A percentile compares a stretch with the other conserved stretches of the same genome.
These are phyloP conservation scores for Drosophila niveifrons DNA, from an alignment of 2,888 invertebrate species.

Conservation along the genomic window DNA sequence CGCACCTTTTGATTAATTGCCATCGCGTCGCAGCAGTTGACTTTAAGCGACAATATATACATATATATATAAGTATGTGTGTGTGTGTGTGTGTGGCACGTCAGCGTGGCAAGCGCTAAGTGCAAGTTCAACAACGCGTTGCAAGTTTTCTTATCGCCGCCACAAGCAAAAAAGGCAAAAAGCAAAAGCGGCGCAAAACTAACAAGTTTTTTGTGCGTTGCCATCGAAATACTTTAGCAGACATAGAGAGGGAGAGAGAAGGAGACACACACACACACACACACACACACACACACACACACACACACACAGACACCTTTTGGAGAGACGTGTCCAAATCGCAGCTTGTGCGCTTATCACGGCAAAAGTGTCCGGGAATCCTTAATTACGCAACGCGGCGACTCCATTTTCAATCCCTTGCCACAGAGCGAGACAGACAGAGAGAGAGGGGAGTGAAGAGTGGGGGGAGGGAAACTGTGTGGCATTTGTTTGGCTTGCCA, in stretches of 20 bases:
- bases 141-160: slow-evolving; percentile 69
- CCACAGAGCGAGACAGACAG: neutral
- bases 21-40: slow-evolving; percentile 60
- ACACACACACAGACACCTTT: slow-evolving; percentile 14
- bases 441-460: neutral
- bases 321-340: slow-evolving; percentile 63
- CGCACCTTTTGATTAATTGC: slow-evolving; percentile 83
- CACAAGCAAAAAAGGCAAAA: slow-evolving; percentile 38
- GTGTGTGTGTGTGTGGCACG: slow-evolving; percentile 14
- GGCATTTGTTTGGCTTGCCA: slow-evolving; percentile 42
- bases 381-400: slow-evolving; percentile 57
- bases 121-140: slow-evolving; percentile 74
- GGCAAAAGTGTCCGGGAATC: slow-evolving; percentile 53
- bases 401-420: slow-evolving; percentile 16
- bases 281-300: slow-evolving; percentile 14
- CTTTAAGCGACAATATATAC: slow-evolving; percentile 47
- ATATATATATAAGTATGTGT: slow-evolving; percentile 11
- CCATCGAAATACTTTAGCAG: slow-evolving; percentile 24
- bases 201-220: slow-evolving; percentile 55
- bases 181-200: slow-evolving; percentile 35
- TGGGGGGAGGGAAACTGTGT: neutral
- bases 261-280: slow-evolving; percentile 1
- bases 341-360: slow-evolving; percentile 54
- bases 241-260: neutral
- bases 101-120: slow-evolving; percentile 58